Evolutionary conservation across 2,113 vertebrate species (phyloP), one percentile per base, ranked within the genome.

Genomic region (Coptodon bakossiorum): DNA sequence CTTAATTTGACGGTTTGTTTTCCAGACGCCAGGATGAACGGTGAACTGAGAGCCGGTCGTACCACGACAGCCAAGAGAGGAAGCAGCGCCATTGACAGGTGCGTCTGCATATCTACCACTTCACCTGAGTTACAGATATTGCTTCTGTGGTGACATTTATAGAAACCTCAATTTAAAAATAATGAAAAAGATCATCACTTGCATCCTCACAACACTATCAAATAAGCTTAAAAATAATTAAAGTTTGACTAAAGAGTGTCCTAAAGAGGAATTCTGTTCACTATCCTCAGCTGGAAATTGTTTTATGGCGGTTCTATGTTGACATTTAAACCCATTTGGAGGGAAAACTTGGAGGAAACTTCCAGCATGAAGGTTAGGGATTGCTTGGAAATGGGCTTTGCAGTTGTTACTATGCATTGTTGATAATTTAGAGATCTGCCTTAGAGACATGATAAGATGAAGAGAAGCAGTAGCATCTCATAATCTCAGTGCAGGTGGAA

Each of bases 1-100:
- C 80, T 76, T 31, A 36, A 81, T 57, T 6, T 82, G 83, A 80
- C 8, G 3, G 40, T 68, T 88, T 81, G 24, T 78, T 84, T 89
- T 84, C 16, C 82, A 93, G 92, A 87, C 80, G 6, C 24, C 38
- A 59, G 73, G 52, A 93, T 93, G 92, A 92, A 83, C 59, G 81
- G 73, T n/a, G 91, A 93, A 91, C 88, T 87, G 84, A 91, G 86
- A 84, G 68, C 40, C 8, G 12, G 80, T 63, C 92, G 88, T 48
- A 63, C 29, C 63, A 29, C 36, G 2, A 24, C 89, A 2, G 45
- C 34, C 53, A 92, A 93, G 78, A 89, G 93, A 89, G 89, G 89
- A 57, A 84, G 50, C 83, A 13, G 84, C 59, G 81, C 81, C 66
- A 29, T 31, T 29, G 31, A 88, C 85, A 93, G 93, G 93, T 93